phyloP scores from a whole-genome alignment of 2,113 vertebrate species.

The Tylochromis polylepis region DNA sequence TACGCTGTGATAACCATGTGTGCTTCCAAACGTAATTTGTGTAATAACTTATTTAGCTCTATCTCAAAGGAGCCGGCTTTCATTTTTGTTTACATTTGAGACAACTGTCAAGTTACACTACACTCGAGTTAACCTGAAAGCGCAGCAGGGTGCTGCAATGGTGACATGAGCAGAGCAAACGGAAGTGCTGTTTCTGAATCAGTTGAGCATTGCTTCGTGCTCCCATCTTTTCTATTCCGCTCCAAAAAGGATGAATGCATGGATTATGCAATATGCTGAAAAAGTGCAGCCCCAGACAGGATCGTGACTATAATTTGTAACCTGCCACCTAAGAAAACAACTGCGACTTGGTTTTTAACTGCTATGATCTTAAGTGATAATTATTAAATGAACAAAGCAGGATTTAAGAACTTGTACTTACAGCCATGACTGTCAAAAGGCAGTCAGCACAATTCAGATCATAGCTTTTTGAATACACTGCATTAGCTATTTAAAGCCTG shows the following conservation, averaged over 20 bases:
- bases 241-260: background rate
- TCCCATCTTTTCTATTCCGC: background rate
- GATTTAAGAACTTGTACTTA: background rate
- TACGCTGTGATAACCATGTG: slow-evolving; percentile 3
- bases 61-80: background rate
- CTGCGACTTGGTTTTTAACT: background rate
- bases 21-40: slow-evolving; percentile 7
- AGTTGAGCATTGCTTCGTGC: background rate
- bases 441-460: background rate
- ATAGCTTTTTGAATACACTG: background rate
- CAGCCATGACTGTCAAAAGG: background rate
- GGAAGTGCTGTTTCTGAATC: background rate
- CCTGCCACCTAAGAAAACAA: background rate
- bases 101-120: slow-evolving; percentile 8
- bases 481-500: background rate
- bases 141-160: background rate
- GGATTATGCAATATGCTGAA: background rate
- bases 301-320: background rate
- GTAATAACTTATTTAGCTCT: slow-evolving; percentile 5
- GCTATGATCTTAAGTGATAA: background rate
- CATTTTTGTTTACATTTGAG: slow-evolving; percentile 32
- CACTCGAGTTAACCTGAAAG: slow-evolving; percentile 7
- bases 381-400: background rate
- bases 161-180: slow-evolving; percentile 3
- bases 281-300: background rate